phyloP scores from a whole-genome alignment of 2,888 invertebrate genomes.

The Adela reaumurella region DNA sequence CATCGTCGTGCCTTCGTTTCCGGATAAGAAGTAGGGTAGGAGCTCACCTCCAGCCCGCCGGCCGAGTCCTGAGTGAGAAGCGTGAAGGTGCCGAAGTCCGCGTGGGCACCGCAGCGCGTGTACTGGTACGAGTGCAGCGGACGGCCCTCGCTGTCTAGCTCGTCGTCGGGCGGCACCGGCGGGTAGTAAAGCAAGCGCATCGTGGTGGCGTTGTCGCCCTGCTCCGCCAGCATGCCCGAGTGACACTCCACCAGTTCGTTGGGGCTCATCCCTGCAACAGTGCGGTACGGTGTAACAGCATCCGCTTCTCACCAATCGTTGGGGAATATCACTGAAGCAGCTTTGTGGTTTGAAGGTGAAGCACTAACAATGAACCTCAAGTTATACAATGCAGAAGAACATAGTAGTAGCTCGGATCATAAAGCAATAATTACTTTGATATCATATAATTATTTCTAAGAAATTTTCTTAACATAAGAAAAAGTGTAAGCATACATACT shows the following conservation, averaged over 20 bases:
- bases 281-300: no score
- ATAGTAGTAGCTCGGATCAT: no score
- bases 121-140: conserved; percentile 28
- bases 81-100: conserved; percentile 74
- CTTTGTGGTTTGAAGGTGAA: no score
- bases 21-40: neutral
- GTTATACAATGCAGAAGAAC: no score
- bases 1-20: no score
- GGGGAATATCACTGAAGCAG: no score
- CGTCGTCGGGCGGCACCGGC: conserved; percentile 60
- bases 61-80: conserved; percentile 71
- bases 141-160: conserved; percentile 33
- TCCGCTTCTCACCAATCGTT: no score
- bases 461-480: no score
- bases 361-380: no score
- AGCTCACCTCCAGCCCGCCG: conserved; percentile 64
- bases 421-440: no score
- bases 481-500: no score
- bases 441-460: no score
- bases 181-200: conserved; percentile 72
- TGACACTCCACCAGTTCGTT: conserved; percentile 62
- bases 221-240: conserved; percentile 61
- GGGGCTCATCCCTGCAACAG: conserved; percentile 57
- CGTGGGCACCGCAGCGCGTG: conserved; percentile 68
- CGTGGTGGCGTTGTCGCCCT: conserved; percentile 62